Percentiles rank a stretch among this genome's conserved stretches.
Conservation (phyloP, 2,113 vertebrate species). For the Pelvicachromis taeniatus region DNA sequence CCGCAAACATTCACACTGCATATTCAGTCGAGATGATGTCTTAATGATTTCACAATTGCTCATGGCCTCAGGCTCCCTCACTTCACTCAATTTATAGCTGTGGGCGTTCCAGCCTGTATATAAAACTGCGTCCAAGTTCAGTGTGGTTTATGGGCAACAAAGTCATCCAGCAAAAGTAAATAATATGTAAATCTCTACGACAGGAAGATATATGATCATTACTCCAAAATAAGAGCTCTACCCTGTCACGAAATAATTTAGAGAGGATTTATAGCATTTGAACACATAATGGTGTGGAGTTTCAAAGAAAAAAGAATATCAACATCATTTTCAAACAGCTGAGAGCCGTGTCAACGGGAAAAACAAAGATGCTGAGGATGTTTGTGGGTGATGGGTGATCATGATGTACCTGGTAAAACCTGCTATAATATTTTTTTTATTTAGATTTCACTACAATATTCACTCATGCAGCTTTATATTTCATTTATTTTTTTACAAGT, state of each 20-base stretch:
- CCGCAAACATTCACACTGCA: constrained; percentile 2
- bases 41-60: constrained; percentile 30
- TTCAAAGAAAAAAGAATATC: background rate
- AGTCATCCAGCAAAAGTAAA: constrained; percentile 33
- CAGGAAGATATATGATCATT: background rate
- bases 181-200: constrained; percentile 27
- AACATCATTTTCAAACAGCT: background rate
- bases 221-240: constrained; percentile 1
- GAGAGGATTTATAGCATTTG: background rate
- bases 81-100: constrained; percentile 27
- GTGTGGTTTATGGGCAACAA: constrained; percentile 55
- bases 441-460: background rate
- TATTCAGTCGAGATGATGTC: constrained; percentile 15
- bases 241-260: background rate
- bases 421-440: background rate
- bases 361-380: background rate
- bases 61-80: background rate
- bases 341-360: background rate
- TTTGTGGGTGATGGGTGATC: background rate
- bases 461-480: background rate
- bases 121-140: constrained; percentile 32
- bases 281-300: background rate
- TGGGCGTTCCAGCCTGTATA: constrained; percentile 35
- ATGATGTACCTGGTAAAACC: background rate
- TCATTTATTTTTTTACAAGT: background rate